Percentiles rank a stretch among this genome's conserved stretches.
Conservation (phyloP, 2,888 invertebrate species). For the Marronus borbonicus region DNA sequence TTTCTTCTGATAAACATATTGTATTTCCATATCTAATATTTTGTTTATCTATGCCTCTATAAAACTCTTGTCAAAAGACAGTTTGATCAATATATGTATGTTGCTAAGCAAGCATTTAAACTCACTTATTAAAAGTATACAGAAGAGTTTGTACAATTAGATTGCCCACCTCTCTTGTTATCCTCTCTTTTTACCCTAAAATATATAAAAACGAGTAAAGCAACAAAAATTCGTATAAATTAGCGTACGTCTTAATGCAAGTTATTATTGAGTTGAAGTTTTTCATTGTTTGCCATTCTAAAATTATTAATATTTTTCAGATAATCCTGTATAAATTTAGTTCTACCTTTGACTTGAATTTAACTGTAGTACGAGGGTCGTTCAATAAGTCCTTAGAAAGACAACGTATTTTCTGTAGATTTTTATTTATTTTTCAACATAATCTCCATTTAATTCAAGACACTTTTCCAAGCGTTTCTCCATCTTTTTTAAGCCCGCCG, state of each 20-base stretch:
- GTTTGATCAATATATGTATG: conserved; percentile 44
- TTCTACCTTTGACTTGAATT: conserved; percentile 20
- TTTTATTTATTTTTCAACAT: too few species aligned
- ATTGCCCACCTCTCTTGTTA: not conserved
- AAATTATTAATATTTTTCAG: conserved; percentile 44
- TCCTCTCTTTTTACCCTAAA: not conserved
- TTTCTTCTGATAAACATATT: conserved; percentile 78
- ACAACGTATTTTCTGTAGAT: too few species aligned
- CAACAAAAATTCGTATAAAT: not conserved
- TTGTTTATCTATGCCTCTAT: not conserved
- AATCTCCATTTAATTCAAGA: too few species aligned
- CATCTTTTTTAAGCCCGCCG: too few species aligned
- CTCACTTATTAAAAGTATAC: not conserved
- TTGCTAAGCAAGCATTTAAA: conserved; percentile 17
- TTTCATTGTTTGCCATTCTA: conserved; percentile 26
- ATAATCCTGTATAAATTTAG: conserved; percentile 23
- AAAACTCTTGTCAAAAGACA: conserved; percentile 29
- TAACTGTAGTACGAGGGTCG: not conserved
- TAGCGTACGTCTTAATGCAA: conserved; percentile 35
- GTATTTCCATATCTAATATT: conserved; percentile 69
- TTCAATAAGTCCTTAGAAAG: too few species aligned
- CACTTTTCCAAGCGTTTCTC: too few species aligned
- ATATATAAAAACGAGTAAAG: not conserved
- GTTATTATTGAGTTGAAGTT: conserved; percentile 34
- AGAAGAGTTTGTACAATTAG: not conserved